Evolutionary conservation across 2,888 invertebrate species (phyloP), one percentile per base, ranked within the genome.

Genomic region (Polyommatus icarus): DNA sequence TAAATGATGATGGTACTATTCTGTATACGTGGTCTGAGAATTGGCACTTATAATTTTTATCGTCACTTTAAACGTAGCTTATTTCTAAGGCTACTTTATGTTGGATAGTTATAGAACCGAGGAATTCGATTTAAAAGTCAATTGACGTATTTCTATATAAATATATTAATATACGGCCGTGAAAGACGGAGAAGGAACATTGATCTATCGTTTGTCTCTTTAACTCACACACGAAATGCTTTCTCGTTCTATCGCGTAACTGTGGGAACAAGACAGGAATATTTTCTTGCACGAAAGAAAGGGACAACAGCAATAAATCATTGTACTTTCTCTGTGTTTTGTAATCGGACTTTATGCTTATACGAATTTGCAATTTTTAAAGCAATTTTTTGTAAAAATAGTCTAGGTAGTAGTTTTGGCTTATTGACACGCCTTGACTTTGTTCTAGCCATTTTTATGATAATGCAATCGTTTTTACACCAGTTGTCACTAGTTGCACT

Each of bases 1-100:
- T 80, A 29, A 79, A 79, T 76, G 72, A 59, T 36, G 40, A 24
- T 18, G 46, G 54, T 57, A 40, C 57, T 73, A 54, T 36, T 36
- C 59, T 24, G 59, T 40, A 59, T 73, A 46, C 24, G 75, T 73
- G 73, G 20, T 46, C 73, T 20, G 24, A 24, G 46, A 73, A 46
- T 46, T 73, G 73, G 15, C 73, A 40, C 40, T 46, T 46, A 24
- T 15, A 32, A 32, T 32, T 67, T 29, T 15, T 67, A 67, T 32
- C 2, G 67, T 32, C 32, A 29, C 29, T 32, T 67, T 59, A 59
- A 67, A 67, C 15, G 67, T 67, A 67, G 67, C 29, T 67, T 6
- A 67, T 67, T 67, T 29, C 2, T 67, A 67, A 15, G 29, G 29
- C 67, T 67, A 67, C 24, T 67, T 29, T 67, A 20, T 6, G 67